These are phyloP conservation scores for Drosophila nannoptera DNA, from an alignment of 1,140 invertebrate species.

Conservation along the genomic window DNA sequence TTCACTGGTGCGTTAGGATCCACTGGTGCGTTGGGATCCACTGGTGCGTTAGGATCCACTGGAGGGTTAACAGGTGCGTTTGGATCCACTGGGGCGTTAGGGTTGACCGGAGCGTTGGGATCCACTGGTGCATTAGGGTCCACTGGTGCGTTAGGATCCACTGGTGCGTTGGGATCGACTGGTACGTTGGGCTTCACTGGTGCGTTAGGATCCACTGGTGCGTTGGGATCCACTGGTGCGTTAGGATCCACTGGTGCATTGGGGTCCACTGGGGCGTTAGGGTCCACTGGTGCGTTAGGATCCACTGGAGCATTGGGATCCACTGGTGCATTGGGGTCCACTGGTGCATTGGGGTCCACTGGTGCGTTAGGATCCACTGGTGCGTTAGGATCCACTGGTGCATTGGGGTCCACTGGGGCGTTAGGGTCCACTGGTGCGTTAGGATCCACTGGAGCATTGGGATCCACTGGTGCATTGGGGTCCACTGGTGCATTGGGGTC, in stretches of 20 bases:
- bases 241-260: slow-evolving; percentile 17
- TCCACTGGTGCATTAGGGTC: slow-evolving; percentile 27
- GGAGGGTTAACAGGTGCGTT: slow-evolving; percentile 26
- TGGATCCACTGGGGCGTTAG: slow-evolving; percentile 23
- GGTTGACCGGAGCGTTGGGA: slow-evolving; percentile 11
- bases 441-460: slow-evolving; percentile 11
- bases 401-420: slow-evolving; percentile 17
- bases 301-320: slow-evolving; percentile 11
- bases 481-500: slow-evolving; percentile 2
- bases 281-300: slow-evolving; percentile 1
- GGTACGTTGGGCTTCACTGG: slow-evolving; percentile 13
- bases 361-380: neutral
- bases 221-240: slow-evolving; percentile 2
- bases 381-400: slow-evolving; percentile 9
- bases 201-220: slow-evolving; percentile 16
- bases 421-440: slow-evolving; percentile 21
- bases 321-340: slow-evolving; percentile 13
- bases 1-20: slow-evolving; percentile 14
- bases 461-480: slow-evolving; percentile 11
- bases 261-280: slow-evolving; percentile 2
- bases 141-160: slow-evolving; percentile 28
- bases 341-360: slow-evolving; percentile 8
- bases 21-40: slow-evolving; percentile 22
- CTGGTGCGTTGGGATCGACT: slow-evolving; percentile 1
- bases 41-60: slow-evolving; percentile 7